These are phyloP conservation scores for Thaumatotibia leucotreta DNA, from an alignment of 1,140 invertebrate species.

Conservation along the genomic window DNA sequence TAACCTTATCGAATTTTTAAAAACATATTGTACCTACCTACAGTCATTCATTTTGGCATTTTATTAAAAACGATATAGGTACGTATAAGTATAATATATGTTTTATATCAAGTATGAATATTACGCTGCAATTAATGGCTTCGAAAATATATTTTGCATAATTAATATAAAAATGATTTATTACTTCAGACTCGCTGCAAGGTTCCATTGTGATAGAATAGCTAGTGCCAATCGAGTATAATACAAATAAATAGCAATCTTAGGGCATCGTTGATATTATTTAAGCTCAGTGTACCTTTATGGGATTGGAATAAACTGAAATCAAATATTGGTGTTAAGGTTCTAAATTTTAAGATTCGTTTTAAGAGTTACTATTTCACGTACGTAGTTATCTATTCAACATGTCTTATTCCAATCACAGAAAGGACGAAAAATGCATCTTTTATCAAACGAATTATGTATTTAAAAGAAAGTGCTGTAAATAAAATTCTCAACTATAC, in stretches of 20 bases:
- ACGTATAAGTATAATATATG: background rate
- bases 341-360: background rate
- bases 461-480: background rate
- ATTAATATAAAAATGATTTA: conserved; percentile 1
- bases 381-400: background rate
- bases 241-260: background rate
- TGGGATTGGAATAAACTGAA: conserved; percentile 1
- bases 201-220: conserved; percentile 64
- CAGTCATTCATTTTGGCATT: background rate
- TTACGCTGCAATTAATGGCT: background rate
- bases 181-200: conserved; percentile 31
- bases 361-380: background rate
- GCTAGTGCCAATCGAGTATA: conserved; percentile 55
- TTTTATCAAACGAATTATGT: background rate
- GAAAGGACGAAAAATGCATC: background rate
- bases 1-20: no score
- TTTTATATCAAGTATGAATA: background rate
- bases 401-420: background rate
- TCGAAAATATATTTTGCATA: background rate
- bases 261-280: conserved; percentile 2
- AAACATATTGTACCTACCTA: no score
- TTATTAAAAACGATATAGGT: background rate
- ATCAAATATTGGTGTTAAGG: background rate
- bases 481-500: background rate
- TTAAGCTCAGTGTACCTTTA: background rate